Evolutionary conservation across 2,888 invertebrate genomes (phyloP).

Genomic region (Sinhomidia bicolor): DNA sequence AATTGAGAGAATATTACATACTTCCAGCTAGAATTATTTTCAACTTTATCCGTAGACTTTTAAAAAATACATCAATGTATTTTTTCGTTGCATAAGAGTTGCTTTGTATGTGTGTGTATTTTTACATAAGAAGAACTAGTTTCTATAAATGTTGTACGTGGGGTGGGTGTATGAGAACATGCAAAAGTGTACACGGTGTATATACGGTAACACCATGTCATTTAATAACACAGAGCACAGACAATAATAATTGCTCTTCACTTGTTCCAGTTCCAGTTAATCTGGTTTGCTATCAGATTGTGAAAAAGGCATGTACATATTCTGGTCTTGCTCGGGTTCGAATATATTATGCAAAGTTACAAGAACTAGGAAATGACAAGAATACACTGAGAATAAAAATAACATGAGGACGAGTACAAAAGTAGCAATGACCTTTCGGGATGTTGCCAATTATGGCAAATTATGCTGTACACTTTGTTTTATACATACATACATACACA

Average conservation of each 20-base stretch:
- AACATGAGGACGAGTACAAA: background rate
- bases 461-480: background rate
- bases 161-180: background rate
- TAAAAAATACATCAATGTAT: too few species aligned
- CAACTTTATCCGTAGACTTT: background rate
- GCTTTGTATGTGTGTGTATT: too few species aligned
- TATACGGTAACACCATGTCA: background rate
- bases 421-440: background rate
- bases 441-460: background rate
- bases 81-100: too few species aligned
- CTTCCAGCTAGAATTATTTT: background rate
- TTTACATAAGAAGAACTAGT: too few species aligned
- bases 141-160: too few species aligned
- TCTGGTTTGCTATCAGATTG: background rate
- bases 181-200: background rate
- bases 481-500: background rate
- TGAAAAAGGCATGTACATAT: background rate
- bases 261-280: background rate
- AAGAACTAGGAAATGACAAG: background rate
- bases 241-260: background rate
- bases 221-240: too few species aligned
- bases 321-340: background rate
- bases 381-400: background rate
- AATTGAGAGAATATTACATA: background rate
- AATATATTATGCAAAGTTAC: background rate